Conservation (phyloP, 2,797 vertebrate genomes). For the Leptoclinus maculatus region DNA sequence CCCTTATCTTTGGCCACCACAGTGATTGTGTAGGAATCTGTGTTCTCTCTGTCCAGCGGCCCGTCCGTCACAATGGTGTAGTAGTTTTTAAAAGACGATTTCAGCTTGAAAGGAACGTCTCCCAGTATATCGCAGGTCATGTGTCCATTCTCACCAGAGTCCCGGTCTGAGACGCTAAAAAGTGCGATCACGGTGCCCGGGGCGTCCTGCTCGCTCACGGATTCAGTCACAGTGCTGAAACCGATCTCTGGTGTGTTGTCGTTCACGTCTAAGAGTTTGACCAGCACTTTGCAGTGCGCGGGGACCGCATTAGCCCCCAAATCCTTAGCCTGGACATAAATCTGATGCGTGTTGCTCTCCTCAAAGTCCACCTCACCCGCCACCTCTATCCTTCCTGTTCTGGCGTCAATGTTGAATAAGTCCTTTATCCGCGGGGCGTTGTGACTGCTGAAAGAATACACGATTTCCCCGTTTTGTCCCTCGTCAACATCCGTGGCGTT, state of each 20-base stretch:
- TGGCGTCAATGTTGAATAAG: constrained; percentile 92
- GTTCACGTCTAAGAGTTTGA: constrained; percentile 93
- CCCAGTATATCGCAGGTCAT: constrained; percentile 95
- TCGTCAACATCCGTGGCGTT: constrained; percentile 97
- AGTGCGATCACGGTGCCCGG: constrained; percentile 97
- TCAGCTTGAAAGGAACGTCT: constrained; percentile 95
- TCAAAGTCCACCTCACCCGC: constrained; percentile 96
- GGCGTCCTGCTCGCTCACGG: constrained; percentile 94
- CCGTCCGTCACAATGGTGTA: constrained; percentile 97
- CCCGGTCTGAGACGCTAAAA: constrained; percentile 96
- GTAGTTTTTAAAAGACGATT: constrained; percentile 96
- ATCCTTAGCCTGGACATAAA: constrained; percentile 97
- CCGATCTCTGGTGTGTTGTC: constrained; percentile 97
- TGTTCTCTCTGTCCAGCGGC: constrained; percentile 91
- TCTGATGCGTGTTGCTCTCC: constrained; percentile 94
- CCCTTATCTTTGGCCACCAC: constrained; percentile 95
- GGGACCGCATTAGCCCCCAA: constrained; percentile 97
- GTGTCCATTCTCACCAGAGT: constrained; percentile 95
- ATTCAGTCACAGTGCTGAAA: constrained; percentile 97
- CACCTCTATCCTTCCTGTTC: constrained; percentile 94
- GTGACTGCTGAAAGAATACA: constrained; percentile 96
- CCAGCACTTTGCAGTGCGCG: constrained; percentile 97
- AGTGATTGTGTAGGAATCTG: constrained; percentile 93
- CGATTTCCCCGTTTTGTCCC: constrained; percentile 95
- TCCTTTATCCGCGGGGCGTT: constrained; percentile 92